Base-by-base conservation (phyloP, 2,113 vertebrate genomes). In the Ceyx cyanopectus region DNA sequence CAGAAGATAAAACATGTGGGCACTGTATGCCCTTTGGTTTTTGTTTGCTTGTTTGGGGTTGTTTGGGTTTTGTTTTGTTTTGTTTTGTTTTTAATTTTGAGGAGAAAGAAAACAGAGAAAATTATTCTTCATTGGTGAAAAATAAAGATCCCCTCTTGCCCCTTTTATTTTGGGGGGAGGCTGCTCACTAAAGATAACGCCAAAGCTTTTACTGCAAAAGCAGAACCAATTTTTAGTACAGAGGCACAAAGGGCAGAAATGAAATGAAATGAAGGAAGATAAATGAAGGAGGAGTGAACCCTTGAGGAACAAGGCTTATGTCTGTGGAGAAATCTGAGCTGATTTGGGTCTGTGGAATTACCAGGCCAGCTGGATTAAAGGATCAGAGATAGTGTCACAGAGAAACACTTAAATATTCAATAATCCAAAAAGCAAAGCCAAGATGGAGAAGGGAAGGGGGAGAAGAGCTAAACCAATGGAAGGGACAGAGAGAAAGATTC, bases 301-400 rank as follows among this genome's bases (percentile, higher is more conserved):
- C 92, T 92, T 95, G 72, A 96, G 93, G 89, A 96, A 94, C 90
- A 94, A 94, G 92, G 80, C 89, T 96, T 96, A 96, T 3, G 15
- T 95, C 91, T 94, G 53, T 87, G 72, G 80, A 95, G 93, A 96
- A 94, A 96, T 96, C 94, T 96, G 96, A 93, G 87, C 94, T 96
- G 96, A 96, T 97, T 81, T 96, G 86, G 93, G 89, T 74, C 93
- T 93, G 83, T 81, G 77, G 95, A 95, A 97, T 97, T 97, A 96
- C 89, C 92, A 96, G 95, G 93, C 53, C 95, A 96, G 92, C 75
- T 87, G 94, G 96, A 97, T 97, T 96, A 97, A 97, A 65, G 92
- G 97, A 96, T 97, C 95, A 96, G 92, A 95, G 96, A 94, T 82
- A 89, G 92, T 97, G 95, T 90, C 90, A 95, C 92, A 90, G 90